A percentile compares a stretch with the other conserved stretches of the same genome.
These are phyloP conservation scores for Emmelina monodactyla DNA, from an alignment of 2,888 invertebrate species.

Conservation along the genomic window DNA sequence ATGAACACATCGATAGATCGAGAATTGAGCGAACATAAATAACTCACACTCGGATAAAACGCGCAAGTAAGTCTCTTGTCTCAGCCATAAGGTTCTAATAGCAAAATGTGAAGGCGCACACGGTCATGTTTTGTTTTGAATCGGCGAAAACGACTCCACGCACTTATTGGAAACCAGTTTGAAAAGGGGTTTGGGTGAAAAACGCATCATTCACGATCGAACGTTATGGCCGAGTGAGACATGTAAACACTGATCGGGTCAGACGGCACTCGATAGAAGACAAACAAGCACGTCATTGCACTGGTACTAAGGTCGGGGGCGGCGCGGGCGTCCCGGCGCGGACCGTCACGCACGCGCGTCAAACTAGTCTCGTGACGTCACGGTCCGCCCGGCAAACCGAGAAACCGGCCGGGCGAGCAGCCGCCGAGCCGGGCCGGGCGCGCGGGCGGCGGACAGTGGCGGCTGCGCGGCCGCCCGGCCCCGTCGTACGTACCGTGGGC, in stretches of 20 bases:
- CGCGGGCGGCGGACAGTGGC: constrained; percentile 53
- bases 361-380: constrained; percentile 65
- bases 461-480: constrained; percentile 59
- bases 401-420: constrained; percentile 54
- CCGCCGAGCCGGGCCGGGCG: constrained; percentile 27
- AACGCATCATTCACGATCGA: no score
- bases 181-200: no score
- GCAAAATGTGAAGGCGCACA: no score
- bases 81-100: not conserved
- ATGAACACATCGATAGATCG: constrained; percentile 30
- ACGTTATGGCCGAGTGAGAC: constrained; percentile 11
- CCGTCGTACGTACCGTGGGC: constrained; percentile 63
- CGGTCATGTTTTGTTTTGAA: not conserved
- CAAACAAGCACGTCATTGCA: constrained; percentile 56
- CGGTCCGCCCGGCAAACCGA: constrained; percentile 57
- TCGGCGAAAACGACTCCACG: not conserved
- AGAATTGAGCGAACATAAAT: constrained; percentile 35
- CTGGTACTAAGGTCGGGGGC: constrained; percentile 53
- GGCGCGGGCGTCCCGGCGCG: constrained; percentile 53
- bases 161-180: constrained; percentile 1
- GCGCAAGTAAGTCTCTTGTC: not conserved
- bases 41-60: constrained; percentile 29
- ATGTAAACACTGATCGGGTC: constrained; percentile 21
- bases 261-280: constrained; percentile 16
- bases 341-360: constrained; percentile 58